A percentile compares a stretch with the other conserved stretches of the same genome.
Evolutionary conservation across 2,113 vertebrate genomes (phyloP).

Genomic region (Podarcis raffonei): DNA sequence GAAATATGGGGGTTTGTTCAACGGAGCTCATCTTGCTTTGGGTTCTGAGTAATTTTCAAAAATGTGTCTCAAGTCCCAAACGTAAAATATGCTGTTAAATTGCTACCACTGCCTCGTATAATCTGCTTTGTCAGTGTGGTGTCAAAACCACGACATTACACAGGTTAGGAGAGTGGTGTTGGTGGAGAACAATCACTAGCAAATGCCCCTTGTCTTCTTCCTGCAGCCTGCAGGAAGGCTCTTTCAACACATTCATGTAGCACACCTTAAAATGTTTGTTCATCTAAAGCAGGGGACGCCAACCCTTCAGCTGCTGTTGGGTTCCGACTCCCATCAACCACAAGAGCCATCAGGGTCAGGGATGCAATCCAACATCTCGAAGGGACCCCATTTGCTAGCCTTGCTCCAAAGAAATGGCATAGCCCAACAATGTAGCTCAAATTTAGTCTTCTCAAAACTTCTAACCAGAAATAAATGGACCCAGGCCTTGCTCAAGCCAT

Average conservation of each 20-base stretch:
- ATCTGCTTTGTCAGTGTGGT: no score
- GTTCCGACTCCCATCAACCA: not conserved
- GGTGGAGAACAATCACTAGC: no score
- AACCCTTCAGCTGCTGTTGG: not conserved
- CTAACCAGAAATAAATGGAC: not conserved
- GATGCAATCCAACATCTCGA: not conserved
- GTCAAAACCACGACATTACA: no score
- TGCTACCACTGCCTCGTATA: no score
- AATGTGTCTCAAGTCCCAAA: no score
- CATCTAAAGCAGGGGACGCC: not conserved
- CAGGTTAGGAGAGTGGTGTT: no score
- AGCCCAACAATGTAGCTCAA: no score
- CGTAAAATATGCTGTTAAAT: no score
- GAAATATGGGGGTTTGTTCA: no score
- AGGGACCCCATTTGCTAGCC: not conserved
- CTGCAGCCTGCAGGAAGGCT: not conserved
- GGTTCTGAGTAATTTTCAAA: no score
- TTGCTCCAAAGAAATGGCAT: not conserved
- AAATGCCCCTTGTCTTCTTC: not conserved
- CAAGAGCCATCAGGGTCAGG: not conserved
- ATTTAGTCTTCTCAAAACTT: not conserved
- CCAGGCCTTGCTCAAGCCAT: not conserved
- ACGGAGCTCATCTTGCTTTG: no score
- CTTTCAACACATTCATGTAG: not conserved
- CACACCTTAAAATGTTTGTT: not conserved